These are phyloP conservation scores for Ecliptopera silaceata DNA, from an alignment of 2,888 invertebrate genomes.

Conservation along the genomic window DNA sequence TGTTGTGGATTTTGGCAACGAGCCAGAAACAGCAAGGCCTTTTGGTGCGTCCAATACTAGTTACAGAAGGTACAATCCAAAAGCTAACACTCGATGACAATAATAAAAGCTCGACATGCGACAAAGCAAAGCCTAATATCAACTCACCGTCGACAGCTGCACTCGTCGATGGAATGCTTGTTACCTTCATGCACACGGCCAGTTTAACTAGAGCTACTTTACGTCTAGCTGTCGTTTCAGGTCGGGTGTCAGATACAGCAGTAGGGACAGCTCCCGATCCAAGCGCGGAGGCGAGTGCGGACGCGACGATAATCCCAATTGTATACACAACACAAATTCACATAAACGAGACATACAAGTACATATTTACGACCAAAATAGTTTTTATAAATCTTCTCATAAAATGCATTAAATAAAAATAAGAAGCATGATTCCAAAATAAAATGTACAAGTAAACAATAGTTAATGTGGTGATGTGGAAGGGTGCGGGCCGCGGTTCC, in stretches of 20 bases:
- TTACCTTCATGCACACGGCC: constrained; percentile 76
- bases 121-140: constrained; percentile 63
- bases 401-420: constrained; percentile 64
- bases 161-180: constrained; percentile 79
- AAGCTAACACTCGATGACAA: constrained; percentile 30
- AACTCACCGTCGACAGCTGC: constrained; percentile 70
- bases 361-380: constrained; percentile 80
- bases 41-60: constrained; percentile 18
- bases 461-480: constrained; percentile 55
- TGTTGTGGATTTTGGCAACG: constrained; percentile 43
- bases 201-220: constrained; percentile 72
- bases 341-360: constrained; percentile 78
- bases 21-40: constrained; percentile 40
- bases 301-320: constrained; percentile 69
- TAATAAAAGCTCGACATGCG: constrained; percentile 37
- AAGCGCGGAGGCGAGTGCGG: constrained; percentile 78
- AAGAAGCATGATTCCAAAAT: constrained; percentile 69
- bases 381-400: constrained; percentile 71
- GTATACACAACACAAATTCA: constrained; percentile 82
- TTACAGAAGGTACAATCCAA: constrained; percentile 29
- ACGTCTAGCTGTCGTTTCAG: constrained; percentile 64
- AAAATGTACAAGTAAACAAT: constrained; percentile 48
- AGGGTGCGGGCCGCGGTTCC: constrained; percentile 69
- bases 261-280: constrained; percentile 66
- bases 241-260: constrained; percentile 69